A percentile compares a stretch with the other conserved stretches of the same genome.
phyloP scores from a whole-genome alignment of 2,113 vertebrate species.

The Hiodon alosoides region DNA sequence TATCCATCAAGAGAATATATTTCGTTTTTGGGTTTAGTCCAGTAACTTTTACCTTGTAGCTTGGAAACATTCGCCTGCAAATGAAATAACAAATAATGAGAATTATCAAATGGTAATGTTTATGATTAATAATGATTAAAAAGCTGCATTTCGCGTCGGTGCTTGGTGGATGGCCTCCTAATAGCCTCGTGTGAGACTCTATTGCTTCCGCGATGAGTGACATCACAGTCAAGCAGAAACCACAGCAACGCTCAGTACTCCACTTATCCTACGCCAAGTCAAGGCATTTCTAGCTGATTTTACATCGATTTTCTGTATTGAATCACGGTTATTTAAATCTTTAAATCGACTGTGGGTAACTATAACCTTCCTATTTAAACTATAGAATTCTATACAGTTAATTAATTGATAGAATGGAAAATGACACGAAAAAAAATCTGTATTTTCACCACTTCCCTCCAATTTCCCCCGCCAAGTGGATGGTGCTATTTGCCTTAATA shows the following conservation, averaged over 20 bases:
- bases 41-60: constrained; percentile 96
- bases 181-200: neutral
- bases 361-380: neutral
- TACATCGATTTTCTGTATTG: neutral
- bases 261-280: neutral
- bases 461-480: no score
- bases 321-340: no score
- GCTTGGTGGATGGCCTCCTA: neutral
- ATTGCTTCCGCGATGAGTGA: neutral
- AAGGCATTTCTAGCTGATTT: neutral
- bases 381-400: no score
- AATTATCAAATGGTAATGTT: constrained; percentile 2
- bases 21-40: constrained; percentile 95
- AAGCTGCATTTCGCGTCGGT: neutral
- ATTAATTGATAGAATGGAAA: no score
- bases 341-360: neutral
- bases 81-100: constrained; percentile 2
- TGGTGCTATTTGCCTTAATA: no score
- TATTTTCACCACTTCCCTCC: no score
- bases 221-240: neutral
- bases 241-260: neutral
- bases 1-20: constrained; percentile 97
- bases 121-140: neutral
- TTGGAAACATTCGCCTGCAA: constrained; percentile 90
- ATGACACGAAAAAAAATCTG: no score